These are phyloP conservation scores for Cenopis cana DNA, from an alignment of 2,888 invertebrate species.

Conservation along the genomic window DNA sequence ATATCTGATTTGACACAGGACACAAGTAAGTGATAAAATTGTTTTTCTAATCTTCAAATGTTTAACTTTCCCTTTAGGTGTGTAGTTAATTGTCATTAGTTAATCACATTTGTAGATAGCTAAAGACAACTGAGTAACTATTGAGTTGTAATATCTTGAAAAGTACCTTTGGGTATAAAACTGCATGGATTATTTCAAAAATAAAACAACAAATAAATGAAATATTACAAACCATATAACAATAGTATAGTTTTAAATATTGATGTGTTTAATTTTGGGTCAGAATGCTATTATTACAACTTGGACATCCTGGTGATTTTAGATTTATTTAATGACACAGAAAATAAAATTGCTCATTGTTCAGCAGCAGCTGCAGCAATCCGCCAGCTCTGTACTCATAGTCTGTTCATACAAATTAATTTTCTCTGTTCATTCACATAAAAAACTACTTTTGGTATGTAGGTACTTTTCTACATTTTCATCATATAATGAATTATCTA, in stretches of 20 bases:
- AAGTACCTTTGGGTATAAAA: not conserved
- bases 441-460: not conserved
- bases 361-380: not conserved
- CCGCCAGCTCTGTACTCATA: no score
- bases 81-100: constrained; percentile 5
- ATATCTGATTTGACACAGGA: constrained; percentile 30
- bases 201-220: not conserved
- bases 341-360: not conserved
- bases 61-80: not conserved
- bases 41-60: not conserved
- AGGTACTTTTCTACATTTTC: not conserved
- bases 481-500: not conserved
- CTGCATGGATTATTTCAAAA: not conserved
- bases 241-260: no score
- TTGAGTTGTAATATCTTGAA: not conserved
- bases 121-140: not conserved
- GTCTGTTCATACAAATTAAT: no score
- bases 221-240: no score
- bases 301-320: not conserved
- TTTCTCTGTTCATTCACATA: no score
- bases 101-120: constrained; percentile 13
- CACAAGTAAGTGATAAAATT: constrained; percentile 13
- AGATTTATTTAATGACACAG: not conserved
- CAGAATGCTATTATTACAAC: not conserved
- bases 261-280: not conserved